phyloP scores from a whole-genome alignment of 2,888 invertebrate genomes.

The Dasysyrphus tricinctus region DNA sequence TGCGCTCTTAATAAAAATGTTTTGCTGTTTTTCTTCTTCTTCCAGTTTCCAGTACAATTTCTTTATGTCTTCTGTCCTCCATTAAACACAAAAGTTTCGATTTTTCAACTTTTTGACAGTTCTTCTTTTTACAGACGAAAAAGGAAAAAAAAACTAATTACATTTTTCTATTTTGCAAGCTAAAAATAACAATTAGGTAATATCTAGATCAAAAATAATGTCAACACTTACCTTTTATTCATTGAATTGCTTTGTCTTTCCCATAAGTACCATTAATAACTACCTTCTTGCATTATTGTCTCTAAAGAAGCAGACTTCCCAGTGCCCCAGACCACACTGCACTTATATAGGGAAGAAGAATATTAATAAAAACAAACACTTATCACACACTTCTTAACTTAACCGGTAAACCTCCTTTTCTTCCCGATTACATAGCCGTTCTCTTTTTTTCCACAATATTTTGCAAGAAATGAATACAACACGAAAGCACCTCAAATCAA shows the following conservation, averaged over 20 bases:
- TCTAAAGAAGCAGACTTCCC: background rate
- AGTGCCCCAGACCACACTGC: background rate
- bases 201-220: too few relatives aligned
- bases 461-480: conserved; percentile 38
- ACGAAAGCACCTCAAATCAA: background rate
- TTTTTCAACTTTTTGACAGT: conserved; percentile 69
- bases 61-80: background rate
- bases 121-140: conserved; percentile 16
- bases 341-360: background rate
- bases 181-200: background rate
- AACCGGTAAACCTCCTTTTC: conserved; percentile 62
- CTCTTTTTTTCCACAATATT: conserved; percentile 21
- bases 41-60: background rate
- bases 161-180: background rate
- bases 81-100: conserved; percentile 57
- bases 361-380: conserved; percentile 57
- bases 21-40: conserved; percentile 20
- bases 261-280: background rate
- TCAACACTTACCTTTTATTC: conserved; percentile 17
- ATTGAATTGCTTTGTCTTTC: background rate
- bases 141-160: background rate
- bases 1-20: conserved; percentile 53
- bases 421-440: conserved; percentile 35
- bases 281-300: conserved; percentile 21
- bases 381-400: conserved; percentile 59